Evolutionary conservation across 2,888 invertebrate genomes (phyloP).

Genomic region (Eupithecia vulgata): DNA sequence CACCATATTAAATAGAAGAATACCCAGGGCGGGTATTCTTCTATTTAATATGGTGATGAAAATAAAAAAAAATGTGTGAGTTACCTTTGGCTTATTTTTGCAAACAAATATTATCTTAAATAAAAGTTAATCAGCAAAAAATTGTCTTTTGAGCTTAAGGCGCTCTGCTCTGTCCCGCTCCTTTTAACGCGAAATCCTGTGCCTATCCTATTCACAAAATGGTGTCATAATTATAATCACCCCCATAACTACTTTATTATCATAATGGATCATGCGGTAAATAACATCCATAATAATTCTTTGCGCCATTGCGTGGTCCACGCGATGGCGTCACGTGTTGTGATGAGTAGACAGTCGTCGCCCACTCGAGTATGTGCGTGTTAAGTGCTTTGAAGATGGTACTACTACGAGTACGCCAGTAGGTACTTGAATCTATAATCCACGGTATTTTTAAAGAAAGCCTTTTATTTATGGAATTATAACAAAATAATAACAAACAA

Average conservation of each 20-base stretch:
- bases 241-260: neutral
- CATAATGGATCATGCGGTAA: slow-evolving; percentile 1
- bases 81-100: too few relatives aligned
- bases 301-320: slow-evolving; percentile 24
- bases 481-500: neutral
- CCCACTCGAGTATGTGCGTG: slow-evolving; percentile 23
- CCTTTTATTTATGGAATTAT: neutral
- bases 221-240: too few relatives aligned
- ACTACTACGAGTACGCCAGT: neutral
- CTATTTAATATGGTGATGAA: too few relatives aligned
- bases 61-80: too few relatives aligned
- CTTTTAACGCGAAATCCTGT: too few relatives aligned
- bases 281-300: slow-evolving; percentile 19
- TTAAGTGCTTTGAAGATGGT: slow-evolving; percentile 27
- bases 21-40: too few relatives aligned
- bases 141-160: too few relatives aligned
- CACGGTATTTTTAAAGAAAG: neutral
- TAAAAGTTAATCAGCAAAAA: too few relatives aligned
- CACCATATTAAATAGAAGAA: too few relatives aligned
- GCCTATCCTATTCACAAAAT: too few relatives aligned
- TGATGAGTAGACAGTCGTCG: slow-evolving; percentile 33
- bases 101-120: too few relatives aligned
- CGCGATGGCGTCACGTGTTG: slow-evolving; percentile 33
- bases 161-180: too few relatives aligned
- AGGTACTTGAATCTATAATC: neutral